Evolutionary conservation across 2,888 invertebrate species (phyloP), one percentile per base, ranked within the genome.

Genomic region (Coecobrya sp.): DNA sequence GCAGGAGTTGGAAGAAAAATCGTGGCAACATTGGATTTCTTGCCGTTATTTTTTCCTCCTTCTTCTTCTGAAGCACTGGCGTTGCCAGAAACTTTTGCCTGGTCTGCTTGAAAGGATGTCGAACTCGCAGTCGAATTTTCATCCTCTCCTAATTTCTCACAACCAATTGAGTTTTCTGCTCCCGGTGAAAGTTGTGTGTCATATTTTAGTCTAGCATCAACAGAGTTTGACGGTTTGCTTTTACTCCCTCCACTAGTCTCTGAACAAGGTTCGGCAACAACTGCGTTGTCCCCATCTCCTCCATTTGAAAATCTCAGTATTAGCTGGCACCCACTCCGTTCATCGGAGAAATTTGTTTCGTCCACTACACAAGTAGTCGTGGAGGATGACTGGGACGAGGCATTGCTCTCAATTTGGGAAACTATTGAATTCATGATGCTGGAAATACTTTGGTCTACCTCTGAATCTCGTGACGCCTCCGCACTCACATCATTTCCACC

Each of bases 361-460:
- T 91, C 91, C 4, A 91, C 84, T 5, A 86, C 90, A 52, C 90
- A 68, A 36, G 59, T 36, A 0, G n/a, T n/a, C n/a, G 76, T 25
- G 10, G 85, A 49, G 27, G 59, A 55, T 45, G 85, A 45, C 25
- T 22, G 55, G 11, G 55, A 13, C 0, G 76, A 55, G 19, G 73
- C 36, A 19, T 27, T 73, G n/a, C 11, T 86, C 19, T 93, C 93
- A 11, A 93, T 81, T 36, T 89, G 76, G 1, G 89, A 59, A 25
- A 93, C 89, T 4, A 93, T 91, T 2, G 76, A 89, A 55, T 91
- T 87, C 88, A 93, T 89, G 25, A 93, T 52, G 88, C 89, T 93
- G 36, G 36, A 59, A 73, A 93, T 86, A 55, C 82, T 84, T 25
- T 84, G 89, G 22, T 89, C 89, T 79, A 79, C 42, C 7, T 49